Base-by-base conservation (phyloP, 2,888 invertebrate genomes). In the Arrhopalites spinosus region DNA sequence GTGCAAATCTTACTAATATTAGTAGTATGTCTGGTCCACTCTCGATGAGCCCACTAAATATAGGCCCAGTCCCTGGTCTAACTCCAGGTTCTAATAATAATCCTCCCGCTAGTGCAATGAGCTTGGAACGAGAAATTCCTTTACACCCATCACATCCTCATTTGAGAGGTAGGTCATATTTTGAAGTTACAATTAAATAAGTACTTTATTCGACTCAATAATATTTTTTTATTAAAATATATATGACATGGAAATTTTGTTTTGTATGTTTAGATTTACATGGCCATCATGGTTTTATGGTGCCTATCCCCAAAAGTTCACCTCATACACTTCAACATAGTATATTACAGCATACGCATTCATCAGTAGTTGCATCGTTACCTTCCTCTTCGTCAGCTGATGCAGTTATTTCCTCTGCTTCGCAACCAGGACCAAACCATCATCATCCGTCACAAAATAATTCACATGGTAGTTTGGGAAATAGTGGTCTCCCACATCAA, bases 331-430 rank as follows among this genome's bases (percentile, higher is more conserved):
- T 73, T 25, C 70, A 78, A 30, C 74, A 77, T 66, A 71, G 68
- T 43, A 71, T 78, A 30, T 72, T 75, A 29, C 66, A 72, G 30
- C 61, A 74, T 70, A 67, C 70, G 50, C 45, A 63, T 30, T 69
- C 75, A 23, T 63, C 67, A 23, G 61, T 66, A 11, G n/a, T 53
- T 1, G 23, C 63, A 27, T 69, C 67, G 7, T 47, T 47, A 20
- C 64, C 80, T 27, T 76, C 77, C 59, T 73, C 80, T n/a, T n/a
- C n/a, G 29, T 53, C 73, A 30, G 79, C 79, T 23, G 83, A 81
- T 68, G 79, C 82, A 27, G 79, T 80, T 67, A 80, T 81, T 25
- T 79, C 81, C 20, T 78, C 81, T 23, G 73, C 79, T 1, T 73
- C 81, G 5, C 66, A 73, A 11, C 76, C 80, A 15, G 73, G 59